These are phyloP conservation scores for Ennomos erosarius DNA, from an alignment of 2,888 invertebrate genomes.

Conservation along the genomic window DNA sequence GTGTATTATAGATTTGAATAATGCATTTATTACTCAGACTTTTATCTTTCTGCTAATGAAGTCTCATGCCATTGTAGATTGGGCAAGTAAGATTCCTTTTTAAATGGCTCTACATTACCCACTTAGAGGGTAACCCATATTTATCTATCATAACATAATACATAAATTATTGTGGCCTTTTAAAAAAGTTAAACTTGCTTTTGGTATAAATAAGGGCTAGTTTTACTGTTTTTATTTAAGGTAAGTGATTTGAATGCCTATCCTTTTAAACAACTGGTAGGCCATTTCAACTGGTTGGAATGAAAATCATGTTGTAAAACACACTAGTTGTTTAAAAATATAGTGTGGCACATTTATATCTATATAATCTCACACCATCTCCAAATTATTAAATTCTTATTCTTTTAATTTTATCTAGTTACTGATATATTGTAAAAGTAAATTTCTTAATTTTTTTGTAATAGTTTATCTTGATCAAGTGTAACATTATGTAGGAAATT, in stretches of 20 bases:
- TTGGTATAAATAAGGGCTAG: conserved; percentile 75
- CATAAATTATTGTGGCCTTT: conserved; percentile 83
- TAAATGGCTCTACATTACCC: conserved; percentile 66
- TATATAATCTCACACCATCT: conserved; percentile 50
- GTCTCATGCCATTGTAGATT: conserved; percentile 63
- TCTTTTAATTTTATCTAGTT: conserved; percentile 54
- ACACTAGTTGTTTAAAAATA: conserved; percentile 55
- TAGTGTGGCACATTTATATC: conserved; percentile 43
- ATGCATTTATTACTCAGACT: conserved; percentile 63
- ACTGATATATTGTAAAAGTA: conserved; percentile 54
- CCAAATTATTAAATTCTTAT: conserved; percentile 57
- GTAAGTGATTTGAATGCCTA: conserved; percentile 59
- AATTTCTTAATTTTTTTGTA: conserved; percentile 63
- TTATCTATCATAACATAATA: conserved; percentile 78
- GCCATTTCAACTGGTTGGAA: conserved; percentile 19
- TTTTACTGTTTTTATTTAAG: conserved; percentile 64
- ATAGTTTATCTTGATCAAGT: conserved; percentile 71
- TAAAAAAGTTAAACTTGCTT: conserved; percentile 78
- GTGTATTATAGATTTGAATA: conserved; percentile 53
- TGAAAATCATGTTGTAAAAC: conserved; percentile 15
- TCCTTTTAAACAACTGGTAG: conserved; percentile 55
- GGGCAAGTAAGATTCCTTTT: conserved; percentile 69
- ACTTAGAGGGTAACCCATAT: conserved; percentile 69
- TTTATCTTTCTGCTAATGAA: conserved; percentile 33
- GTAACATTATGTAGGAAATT: conserved; percentile 80